Conservation (phyloP, 2,888 invertebrate species). For the Drosophila buzzatii region DNA sequence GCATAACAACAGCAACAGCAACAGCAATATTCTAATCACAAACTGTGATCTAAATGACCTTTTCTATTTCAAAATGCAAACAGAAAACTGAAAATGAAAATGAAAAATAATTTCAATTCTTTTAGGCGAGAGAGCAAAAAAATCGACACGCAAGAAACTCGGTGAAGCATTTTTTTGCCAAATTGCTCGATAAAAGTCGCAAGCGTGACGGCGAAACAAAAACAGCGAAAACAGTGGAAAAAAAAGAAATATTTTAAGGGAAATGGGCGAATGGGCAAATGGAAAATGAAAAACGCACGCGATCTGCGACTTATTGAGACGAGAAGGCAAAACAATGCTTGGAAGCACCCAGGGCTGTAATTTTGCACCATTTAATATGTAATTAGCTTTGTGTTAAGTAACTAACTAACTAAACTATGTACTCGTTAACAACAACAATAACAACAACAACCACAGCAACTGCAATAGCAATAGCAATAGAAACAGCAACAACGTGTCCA, state of each 20-base stretch:
- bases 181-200: slow-evolving; percentile 75
- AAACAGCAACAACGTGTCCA: slow-evolving; percentile 47
- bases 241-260: background rate
- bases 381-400: slow-evolving; percentile 83
- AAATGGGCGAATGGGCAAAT: slow-evolving; percentile 6
- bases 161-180: slow-evolving; percentile 83
- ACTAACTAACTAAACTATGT: slow-evolving; percentile 49
- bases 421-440: slow-evolving; percentile 54
- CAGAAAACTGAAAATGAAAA: slow-evolving; percentile 32
- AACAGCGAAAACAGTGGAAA: background rate
- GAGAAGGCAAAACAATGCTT: slow-evolving; percentile 83
- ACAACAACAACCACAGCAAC: slow-evolving; percentile 25
- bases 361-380: slow-evolving; percentile 83
- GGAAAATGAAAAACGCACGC: slow-evolving; percentile 32
- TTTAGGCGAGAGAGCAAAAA: slow-evolving; percentile 79
- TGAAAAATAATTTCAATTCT: slow-evolving; percentile 49
- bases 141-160: slow-evolving; percentile 84
- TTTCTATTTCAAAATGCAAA: slow-evolving; percentile 64
- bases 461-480: slow-evolving; percentile 47
- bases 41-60: slow-evolving; percentile 73
- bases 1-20: slow-evolving; percentile 44
- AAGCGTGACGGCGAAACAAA: slow-evolving; percentile 41
- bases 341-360: slow-evolving; percentile 84
- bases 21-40: slow-evolving; percentile 70
- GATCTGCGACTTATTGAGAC: slow-evolving; percentile 67